These are phyloP conservation scores for Acridotheres tristis DNA, from an alignment of 2,797 vertebrate species.

Conservation along the genomic window DNA sequence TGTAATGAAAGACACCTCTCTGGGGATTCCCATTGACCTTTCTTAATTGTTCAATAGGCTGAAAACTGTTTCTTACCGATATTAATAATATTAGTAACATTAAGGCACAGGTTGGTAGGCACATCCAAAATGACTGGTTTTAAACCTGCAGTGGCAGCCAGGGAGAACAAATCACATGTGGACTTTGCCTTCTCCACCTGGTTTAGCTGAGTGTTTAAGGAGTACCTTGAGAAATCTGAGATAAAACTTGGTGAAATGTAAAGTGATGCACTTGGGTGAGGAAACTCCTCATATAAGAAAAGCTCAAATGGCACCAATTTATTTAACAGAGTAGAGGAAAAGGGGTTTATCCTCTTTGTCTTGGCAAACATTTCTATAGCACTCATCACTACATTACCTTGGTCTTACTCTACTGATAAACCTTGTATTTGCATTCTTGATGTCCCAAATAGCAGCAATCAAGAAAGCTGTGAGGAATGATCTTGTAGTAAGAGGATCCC, in stretches of 20 bases:
- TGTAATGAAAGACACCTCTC: neutral
- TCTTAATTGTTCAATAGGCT: slow-evolving; percentile 51
- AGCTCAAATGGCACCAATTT: slow-evolving; percentile 28
- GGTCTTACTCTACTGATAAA: slow-evolving; percentile 11
- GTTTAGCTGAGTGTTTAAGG: neutral
- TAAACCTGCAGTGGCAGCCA: neutral
- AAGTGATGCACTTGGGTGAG: slow-evolving; percentile 12
- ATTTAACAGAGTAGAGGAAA: neutral
- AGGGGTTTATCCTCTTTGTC: neutral
- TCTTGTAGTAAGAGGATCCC: neutral
- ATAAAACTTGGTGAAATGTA: neutral
- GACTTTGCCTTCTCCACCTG: slow-evolving; percentile 17
- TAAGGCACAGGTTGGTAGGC: neutral
- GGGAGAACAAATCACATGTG: neutral
- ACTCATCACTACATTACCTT: slow-evolving; percentile 6
- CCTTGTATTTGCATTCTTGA: neutral
- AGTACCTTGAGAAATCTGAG: slow-evolving; percentile 31
- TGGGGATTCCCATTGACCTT: slow-evolving; percentile 47
- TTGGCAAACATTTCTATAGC: slow-evolving; percentile 8
- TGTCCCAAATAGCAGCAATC: neutral
- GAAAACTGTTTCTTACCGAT: slow-evolving; percentile 25
- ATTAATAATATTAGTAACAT: slow-evolving; percentile 23
- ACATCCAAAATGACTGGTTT: neutral
- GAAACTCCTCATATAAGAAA: slow-evolving; percentile 19
- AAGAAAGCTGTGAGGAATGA: neutral